phyloP scores from a whole-genome alignment of 1,140 invertebrate species.

The Metaphire vulgaris region DNA sequence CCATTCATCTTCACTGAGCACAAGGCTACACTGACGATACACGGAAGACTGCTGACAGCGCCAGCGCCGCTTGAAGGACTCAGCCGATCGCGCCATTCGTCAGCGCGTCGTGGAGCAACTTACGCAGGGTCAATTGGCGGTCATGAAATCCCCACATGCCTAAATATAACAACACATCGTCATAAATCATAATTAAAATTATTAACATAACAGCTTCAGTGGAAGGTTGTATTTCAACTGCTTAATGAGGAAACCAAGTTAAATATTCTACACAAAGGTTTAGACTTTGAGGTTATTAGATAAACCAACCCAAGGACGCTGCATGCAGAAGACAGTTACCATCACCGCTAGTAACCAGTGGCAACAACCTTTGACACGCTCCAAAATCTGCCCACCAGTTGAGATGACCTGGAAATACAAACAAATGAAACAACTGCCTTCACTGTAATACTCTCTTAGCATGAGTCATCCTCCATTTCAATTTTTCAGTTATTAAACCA shows the following conservation, averaged over 20 bases:
- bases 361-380: slow-evolving; percentile 59
- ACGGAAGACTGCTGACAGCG: slow-evolving; percentile 60
- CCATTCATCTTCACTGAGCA: slow-evolving; percentile 72
- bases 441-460: too few relatives aligned
- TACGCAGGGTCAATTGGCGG: slow-evolving; percentile 69
- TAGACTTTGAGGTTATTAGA: too few relatives aligned
- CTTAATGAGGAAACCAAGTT: too few relatives aligned
- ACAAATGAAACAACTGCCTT: too few relatives aligned
- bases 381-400: slow-evolving; percentile 76
- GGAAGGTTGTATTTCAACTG: too few relatives aligned
- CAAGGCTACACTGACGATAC: slow-evolving; percentile 51
- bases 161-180: too few relatives aligned
- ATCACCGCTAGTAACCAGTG: slow-evolving; percentile 65
- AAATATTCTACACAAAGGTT: too few relatives aligned
- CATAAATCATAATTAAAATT: too few relatives aligned
- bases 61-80: slow-evolving; percentile 66
- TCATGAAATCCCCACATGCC: slow-evolving; percentile 87
- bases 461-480: too few relatives aligned
- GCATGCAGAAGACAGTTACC: slow-evolving; percentile 86
- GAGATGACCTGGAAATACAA: slow-evolving; percentile 61
- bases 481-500: too few relatives aligned
- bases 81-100: slow-evolving; percentile 53
- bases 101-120: slow-evolving; percentile 69
- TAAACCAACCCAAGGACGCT: slow-evolving; percentile 66
- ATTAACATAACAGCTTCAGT: too few relatives aligned